Conservation (phyloP, 2,797 vertebrate genomes). For the Mormyrops boulengeri region DNA sequence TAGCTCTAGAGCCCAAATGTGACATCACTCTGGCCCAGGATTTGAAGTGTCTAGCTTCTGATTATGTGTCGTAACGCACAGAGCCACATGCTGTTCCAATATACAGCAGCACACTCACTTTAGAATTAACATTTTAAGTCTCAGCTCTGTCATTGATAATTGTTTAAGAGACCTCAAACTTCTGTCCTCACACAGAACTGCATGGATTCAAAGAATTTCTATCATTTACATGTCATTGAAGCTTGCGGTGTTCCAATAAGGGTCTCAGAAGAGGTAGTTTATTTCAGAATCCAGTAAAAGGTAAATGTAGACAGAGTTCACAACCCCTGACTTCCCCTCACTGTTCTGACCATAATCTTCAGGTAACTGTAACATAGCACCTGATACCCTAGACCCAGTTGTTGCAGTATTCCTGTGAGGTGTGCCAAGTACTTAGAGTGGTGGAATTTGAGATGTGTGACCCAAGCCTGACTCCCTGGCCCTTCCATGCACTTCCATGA, state of each 20-base stretch:
- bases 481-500: neutral
- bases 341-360: neutral
- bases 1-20: neutral
- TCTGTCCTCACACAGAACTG: neutral
- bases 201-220: neutral
- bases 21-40: neutral
- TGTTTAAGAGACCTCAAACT: neutral
- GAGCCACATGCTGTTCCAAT: neutral
- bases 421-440: neutral
- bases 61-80: neutral
- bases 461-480: neutral
- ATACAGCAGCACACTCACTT: neutral
- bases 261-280: neutral
- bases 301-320: neutral
- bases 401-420: neutral
- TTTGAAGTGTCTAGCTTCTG: neutral
- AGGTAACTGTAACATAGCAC: neutral
- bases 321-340: neutral
- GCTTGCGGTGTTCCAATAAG: neutral
- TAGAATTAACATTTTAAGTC: neutral
- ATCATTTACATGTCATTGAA: neutral
- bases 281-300: neutral
- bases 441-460: conserved; percentile 3
- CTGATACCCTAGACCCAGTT: neutral
- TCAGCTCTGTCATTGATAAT: neutral